Evolutionary conservation across 2,888 invertebrate genomes (phyloP).

Genomic region (Strigamia maritima): DNA sequence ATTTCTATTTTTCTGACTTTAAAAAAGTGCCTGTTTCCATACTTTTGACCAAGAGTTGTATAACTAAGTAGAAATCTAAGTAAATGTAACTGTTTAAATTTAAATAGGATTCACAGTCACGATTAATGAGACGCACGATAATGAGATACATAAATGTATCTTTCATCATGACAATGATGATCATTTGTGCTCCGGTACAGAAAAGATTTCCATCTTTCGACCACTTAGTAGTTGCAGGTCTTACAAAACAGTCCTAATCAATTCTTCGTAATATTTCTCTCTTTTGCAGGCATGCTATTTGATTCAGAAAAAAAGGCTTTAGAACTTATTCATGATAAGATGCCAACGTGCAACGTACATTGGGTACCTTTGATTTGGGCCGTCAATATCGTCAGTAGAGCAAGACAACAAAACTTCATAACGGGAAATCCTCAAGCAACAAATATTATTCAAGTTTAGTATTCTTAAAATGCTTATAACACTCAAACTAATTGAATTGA

Average conservation of each 20-base stretch:
- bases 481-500: slow-evolving; percentile 40
- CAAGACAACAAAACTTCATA: slow-evolving; percentile 55
- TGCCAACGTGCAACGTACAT: slow-evolving; percentile 80
- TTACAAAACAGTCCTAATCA: slow-evolving; percentile 44
- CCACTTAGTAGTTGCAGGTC: slow-evolving; percentile 81
- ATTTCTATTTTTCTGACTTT: too few relatives aligned
- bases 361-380: slow-evolving; percentile 94
- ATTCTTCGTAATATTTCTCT: too few relatives aligned
- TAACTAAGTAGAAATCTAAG: too few relatives aligned
- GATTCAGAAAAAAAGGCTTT: slow-evolving; percentile 78
- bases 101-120: slow-evolving; percentile 71
- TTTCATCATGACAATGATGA: slow-evolving; percentile 80
- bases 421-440: slow-evolving; percentile 53
- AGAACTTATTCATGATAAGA: slow-evolving; percentile 70
- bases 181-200: slow-evolving; percentile 82
- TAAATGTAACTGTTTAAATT: not conserved
- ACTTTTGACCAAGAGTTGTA: too few relatives aligned
- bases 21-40: too few relatives aligned
- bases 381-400: slow-evolving; percentile 80
- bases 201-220: slow-evolving; percentile 80
- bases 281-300: slow-evolving; percentile 66
- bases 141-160: slow-evolving; percentile 81
- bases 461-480: not conserved
- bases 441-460: slow-evolving; percentile 50
- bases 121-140: slow-evolving; percentile 76